Percentiles rank a stretch among this genome's conserved stretches.
Evolutionary conservation across 1,140 invertebrate genomes (phyloP).

Genomic region (Ylistrum balloti): DNA sequence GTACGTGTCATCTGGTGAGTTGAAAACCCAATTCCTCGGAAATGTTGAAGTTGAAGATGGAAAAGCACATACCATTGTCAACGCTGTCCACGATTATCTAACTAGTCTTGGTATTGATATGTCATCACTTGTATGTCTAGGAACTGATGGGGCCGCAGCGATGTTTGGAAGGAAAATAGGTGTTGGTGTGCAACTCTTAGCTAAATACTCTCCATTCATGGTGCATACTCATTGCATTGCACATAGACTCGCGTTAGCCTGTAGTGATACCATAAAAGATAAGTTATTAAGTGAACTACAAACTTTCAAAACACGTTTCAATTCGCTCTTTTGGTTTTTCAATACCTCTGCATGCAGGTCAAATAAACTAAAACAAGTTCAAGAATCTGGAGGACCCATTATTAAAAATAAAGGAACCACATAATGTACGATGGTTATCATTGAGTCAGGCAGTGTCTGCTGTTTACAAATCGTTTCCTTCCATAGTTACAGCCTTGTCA

Average conservation of each 20-base stretch:
- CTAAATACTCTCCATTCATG: slow-evolving; percentile 48
- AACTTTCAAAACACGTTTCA: slow-evolving; percentile 41
- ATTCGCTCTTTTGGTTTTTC: slow-evolving; percentile 22
- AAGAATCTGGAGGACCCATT: slow-evolving; percentile 23
- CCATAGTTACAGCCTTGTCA: neutral
- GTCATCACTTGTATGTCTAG: neutral
- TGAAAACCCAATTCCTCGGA: slow-evolving; percentile 30
- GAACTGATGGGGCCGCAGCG: slow-evolving; percentile 29
- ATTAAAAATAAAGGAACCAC: slow-evolving; percentile 41
- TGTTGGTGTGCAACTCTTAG: slow-evolving; percentile 34
- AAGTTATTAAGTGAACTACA: neutral
- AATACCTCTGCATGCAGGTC: slow-evolving; percentile 25
- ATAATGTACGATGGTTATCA: slow-evolving; percentile 31
- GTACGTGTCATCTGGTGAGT: slow-evolving; percentile 4
- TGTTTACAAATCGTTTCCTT: neutral
- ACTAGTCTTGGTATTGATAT: neutral
- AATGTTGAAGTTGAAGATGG: slow-evolving; percentile 44
- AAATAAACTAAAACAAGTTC: slow-evolving; percentile 34
- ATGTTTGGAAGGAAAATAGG: slow-evolving; percentile 47
- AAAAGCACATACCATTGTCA: slow-evolving; percentile 44
- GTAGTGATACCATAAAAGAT: slow-evolving; percentile 1
- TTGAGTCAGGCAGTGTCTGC: neutral
- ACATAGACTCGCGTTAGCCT: slow-evolving; percentile 26
- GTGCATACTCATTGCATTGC: slow-evolving; percentile 46
- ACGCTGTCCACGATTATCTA: neutral